Base-by-base conservation (phyloP, 2,888 invertebrate species). In the Apocheima hispidaria region DNA sequence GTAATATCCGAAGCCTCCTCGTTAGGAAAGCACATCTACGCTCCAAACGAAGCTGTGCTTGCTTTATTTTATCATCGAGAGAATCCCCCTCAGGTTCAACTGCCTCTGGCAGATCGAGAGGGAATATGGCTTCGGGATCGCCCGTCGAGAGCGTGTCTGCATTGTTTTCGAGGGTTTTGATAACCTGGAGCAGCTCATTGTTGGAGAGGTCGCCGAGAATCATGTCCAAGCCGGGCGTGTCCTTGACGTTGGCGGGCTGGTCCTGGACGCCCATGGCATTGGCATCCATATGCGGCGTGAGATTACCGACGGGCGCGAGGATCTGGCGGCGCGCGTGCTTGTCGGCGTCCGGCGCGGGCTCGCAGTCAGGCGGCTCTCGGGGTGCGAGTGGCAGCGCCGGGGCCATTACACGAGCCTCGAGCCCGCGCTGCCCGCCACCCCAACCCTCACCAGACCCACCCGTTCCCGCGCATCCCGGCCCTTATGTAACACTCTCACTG, bases 351-450 rank as follows among this genome's bases (percentile, higher is more conserved):
- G 79, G 71, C 72, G 80, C 72, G 75, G 77, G 77, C 80, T 85
- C 84, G 76, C 77, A 84, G 74, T 78, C 72, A 73, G 75, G 79
- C 70, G 78, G 73, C 74, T 84, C 82, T 81, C 84, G 90, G 73
- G 88, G 91, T 81, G 93, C 88, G 94, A 97, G 96, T 86, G 97
- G 96, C 92, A 97, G 95, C 94, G 98, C 98, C 94, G 98, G 98
- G 95, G 98, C 98, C 98, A 98, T 98, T 95, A 96, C 94, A 96
- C 95, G 93, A 94, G 94, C 94, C 91, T 75, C 91, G 75, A 74
- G 74, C 75, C 68, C 75, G 81, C 83, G 84, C 87, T 48, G 66
- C 84, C 87, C 80, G 82, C 83, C 86, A 81, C 84, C 78, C 79
- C 79, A 74, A 82, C 84, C 83, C 81, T 90, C 88, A 90, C 83